phyloP scores from a whole-genome alignment of 1,140 invertebrate species.

The Hydropsyche tenuis region DNA sequence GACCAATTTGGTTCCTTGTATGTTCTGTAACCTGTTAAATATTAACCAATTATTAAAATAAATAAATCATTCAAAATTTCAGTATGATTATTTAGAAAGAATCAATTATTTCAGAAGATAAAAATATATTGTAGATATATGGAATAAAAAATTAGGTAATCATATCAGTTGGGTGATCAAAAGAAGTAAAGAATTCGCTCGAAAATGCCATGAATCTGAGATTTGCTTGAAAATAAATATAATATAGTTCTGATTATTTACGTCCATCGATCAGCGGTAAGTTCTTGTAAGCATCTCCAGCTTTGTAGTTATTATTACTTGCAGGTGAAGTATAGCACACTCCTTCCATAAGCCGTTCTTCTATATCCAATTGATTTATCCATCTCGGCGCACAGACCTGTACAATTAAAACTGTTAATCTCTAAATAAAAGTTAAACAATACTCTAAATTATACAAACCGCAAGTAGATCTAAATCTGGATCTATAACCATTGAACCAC shows the following conservation, averaged over 20 bases:
- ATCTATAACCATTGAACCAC: slow-evolving; percentile 51
- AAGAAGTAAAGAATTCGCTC: no score
- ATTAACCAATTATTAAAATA: no score
- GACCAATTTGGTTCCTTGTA: no score
- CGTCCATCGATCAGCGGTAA: slow-evolving; percentile 24
- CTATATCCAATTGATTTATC: slow-evolving; percentile 33
- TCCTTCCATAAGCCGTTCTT: slow-evolving; percentile 41
- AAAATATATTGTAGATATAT: no score
- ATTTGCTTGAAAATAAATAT: no score
- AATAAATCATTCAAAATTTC: no score
- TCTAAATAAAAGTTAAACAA: slow-evolving; percentile 10
- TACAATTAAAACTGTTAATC: slow-evolving; percentile 10
- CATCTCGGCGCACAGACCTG: slow-evolving; percentile 49
- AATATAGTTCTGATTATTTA: slow-evolving; percentile 5
- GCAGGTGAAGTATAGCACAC: slow-evolving; percentile 43
- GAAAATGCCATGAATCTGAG: no score
- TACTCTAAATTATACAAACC: slow-evolving; percentile 34
- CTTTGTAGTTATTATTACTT: slow-evolving; percentile 14
- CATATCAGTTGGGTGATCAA: no score
- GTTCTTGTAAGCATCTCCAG: neutral
- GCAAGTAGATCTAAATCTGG: slow-evolving; percentile 38
- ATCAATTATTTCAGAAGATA: no score
- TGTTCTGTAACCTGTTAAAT: no score
- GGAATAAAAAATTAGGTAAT: no score
- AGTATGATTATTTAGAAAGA: no score